Evolutionary conservation across 2,113 vertebrate genomes (phyloP).

Genomic region (Oceanodroma tethys): DNA sequence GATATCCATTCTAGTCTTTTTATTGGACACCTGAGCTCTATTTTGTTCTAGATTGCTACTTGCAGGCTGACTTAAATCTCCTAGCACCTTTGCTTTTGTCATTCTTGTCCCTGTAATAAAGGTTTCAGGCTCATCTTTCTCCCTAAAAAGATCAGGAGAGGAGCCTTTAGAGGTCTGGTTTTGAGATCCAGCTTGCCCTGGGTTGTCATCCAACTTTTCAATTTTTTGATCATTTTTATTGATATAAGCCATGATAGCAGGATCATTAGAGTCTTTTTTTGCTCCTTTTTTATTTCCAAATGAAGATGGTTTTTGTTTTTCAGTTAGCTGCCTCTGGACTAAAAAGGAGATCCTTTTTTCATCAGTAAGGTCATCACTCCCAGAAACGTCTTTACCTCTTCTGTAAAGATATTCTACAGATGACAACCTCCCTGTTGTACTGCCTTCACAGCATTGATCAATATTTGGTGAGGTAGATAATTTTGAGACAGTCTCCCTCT

Average conservation of each 20-base stretch:
- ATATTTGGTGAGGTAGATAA: slow-evolving; percentile 65
- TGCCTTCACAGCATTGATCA: slow-evolving; percentile 3
- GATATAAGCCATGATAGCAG: slow-evolving; percentile 15
- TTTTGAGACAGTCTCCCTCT: slow-evolving; percentile 71
- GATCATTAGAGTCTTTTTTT: neutral
- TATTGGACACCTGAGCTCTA: slow-evolving; percentile 30
- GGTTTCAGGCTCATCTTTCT: slow-evolving; percentile 21
- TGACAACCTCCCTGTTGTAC: slow-evolving; percentile 58
- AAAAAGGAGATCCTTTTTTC: slow-evolving; percentile 65
- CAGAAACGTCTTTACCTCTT: neutral
- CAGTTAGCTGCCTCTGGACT: slow-evolving; percentile 22
- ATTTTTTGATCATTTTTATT: slow-evolving; percentile 34
- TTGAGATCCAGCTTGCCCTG: neutral
- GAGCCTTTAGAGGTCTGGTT: slow-evolving; percentile 6
- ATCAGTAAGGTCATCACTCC: neutral
- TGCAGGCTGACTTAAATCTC: neutral
- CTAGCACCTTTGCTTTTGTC: slow-evolving; percentile 46
- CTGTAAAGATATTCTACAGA: slow-evolving; percentile 73
- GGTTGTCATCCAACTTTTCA: neutral
- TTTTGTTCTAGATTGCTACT: slow-evolving; percentile 43
- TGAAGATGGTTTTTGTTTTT: slow-evolving; percentile 1
- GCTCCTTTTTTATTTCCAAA: slow-evolving; percentile 20
- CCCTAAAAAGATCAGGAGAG: slow-evolving; percentile 31
- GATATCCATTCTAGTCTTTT: slow-evolving; percentile 11
- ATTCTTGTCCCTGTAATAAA: slow-evolving; percentile 31